A percentile compares a stretch with the other conserved stretches of the same genome.
Conservation (phyloP, 2,113 vertebrate genomes). For the Sisor rabdophorus region DNA sequence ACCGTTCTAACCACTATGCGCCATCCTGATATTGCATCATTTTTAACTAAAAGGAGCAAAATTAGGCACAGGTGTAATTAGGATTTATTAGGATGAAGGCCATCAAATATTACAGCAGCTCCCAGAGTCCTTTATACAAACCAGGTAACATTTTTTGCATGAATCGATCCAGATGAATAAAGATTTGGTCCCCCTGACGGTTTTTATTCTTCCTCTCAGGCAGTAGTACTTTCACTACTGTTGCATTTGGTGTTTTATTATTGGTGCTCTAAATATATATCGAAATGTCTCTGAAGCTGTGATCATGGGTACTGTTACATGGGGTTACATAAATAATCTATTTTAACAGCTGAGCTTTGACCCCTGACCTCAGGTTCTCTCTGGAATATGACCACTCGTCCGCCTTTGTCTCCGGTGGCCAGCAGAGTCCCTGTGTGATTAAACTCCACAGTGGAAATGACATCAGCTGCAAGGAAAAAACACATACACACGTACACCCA, state of each 20-base stretch:
- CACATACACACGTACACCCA: not conserved
- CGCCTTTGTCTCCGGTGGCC: slow-evolving; percentile 97
- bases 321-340: not conserved
- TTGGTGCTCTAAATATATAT: not conserved
- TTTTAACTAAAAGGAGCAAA: too few species aligned
- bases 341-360: not conserved
- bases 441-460: slow-evolving; percentile 98
- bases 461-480: slow-evolving; percentile 78
- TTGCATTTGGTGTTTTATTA: not conserved
- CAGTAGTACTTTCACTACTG: not conserved
- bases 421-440: slow-evolving; percentile 97
- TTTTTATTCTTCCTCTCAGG: too few species aligned
- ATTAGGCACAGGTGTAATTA: too few species aligned
- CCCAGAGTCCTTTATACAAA: too few species aligned
- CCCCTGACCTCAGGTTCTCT: slow-evolving; percentile 86
- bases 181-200: not conserved
- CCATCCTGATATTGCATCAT: too few species aligned
- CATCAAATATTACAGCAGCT: too few species aligned
- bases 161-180: too few species aligned
- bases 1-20: too few species aligned
- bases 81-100: too few species aligned
- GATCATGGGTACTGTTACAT: not conserved
- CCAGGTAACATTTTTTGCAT: too few species aligned
- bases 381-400: slow-evolving; percentile 98
- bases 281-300: not conserved